Conservation (phyloP, 2,888 invertebrate genomes). For the Caenorhabditis virilis region DNA sequence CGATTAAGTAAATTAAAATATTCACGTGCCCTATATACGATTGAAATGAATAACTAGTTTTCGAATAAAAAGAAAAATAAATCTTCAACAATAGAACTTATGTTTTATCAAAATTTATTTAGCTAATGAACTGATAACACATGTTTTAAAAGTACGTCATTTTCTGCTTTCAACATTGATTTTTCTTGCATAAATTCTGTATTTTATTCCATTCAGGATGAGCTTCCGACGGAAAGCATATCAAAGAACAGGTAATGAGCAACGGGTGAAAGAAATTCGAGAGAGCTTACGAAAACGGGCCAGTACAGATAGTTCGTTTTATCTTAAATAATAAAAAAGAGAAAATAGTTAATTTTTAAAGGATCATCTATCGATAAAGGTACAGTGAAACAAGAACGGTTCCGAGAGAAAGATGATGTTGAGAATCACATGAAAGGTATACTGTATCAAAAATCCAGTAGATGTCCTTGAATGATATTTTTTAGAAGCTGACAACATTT, state of each 20-base stretch:
- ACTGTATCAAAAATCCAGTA: background rate
- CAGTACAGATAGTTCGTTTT: constrained; percentile 9
- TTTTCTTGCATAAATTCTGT: background rate
- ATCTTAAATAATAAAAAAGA: background rate
- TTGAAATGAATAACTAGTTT: too few species aligned
- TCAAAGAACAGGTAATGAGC: constrained; percentile 23
- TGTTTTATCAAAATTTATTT: background rate
- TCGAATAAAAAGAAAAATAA: too few species aligned
- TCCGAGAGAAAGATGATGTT: constrained; percentile 19
- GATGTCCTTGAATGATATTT: background rate
- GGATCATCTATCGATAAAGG: constrained; percentile 9
- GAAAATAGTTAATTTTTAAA: constrained; percentile 6
- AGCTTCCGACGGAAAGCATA: constrained; percentile 29
- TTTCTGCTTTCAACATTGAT: background rate
- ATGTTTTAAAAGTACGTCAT: background rate
- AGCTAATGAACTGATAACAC: too few species aligned
- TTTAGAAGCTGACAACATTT: constrained; percentile 5
- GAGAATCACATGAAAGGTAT: constrained; percentile 12
- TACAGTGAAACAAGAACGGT: constrained; percentile 8
- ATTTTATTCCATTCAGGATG: constrained; percentile 3
- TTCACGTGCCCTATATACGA: too few species aligned
- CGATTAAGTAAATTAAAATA: too few species aligned
- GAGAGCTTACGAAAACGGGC: constrained; percentile 25
- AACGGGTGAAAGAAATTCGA: constrained; percentile 23
- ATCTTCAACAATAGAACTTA: too few species aligned